These are phyloP conservation scores for Battus philenor DNA, from an alignment of 1,140 invertebrate genomes.

Conservation along the genomic window DNA sequence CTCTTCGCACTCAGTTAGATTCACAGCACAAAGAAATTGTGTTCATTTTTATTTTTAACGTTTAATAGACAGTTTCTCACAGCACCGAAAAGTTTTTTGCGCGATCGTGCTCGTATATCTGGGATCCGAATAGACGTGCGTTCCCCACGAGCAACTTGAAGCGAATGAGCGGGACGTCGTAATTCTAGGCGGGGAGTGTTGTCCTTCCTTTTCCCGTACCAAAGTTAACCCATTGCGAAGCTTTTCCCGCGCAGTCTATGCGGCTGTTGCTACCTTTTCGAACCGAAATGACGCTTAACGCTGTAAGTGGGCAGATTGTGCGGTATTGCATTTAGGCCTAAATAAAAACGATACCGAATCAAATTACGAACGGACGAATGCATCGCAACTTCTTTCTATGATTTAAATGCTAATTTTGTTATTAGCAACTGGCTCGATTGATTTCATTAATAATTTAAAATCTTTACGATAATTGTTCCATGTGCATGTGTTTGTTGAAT, in stretches of 20 bases:
- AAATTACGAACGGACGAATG: constrained; percentile 37
- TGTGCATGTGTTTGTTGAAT: too few relatives aligned
- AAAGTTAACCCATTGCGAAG: constrained; percentile 55
- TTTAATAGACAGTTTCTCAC: constrained; percentile 38
- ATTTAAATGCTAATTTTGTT: constrained; percentile 8
- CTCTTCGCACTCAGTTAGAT: constrained; percentile 47
- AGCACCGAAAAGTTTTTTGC: constrained; percentile 67
- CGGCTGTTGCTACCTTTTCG: constrained; percentile 32
- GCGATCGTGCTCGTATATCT: constrained; percentile 42
- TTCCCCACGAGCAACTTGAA: constrained; percentile 35
- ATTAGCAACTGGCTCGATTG: not conserved
- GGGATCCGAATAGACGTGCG: constrained; percentile 31
- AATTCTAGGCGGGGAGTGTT: constrained; percentile 49
- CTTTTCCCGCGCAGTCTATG: constrained; percentile 46
- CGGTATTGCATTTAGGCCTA: constrained; percentile 69
- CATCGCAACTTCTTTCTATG: constrained; percentile 20
- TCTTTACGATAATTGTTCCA: too few relatives aligned
- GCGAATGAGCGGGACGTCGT: constrained; percentile 52
- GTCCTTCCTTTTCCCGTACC: constrained; percentile 59
- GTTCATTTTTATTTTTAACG: constrained; percentile 45
- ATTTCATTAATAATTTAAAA: too few relatives aligned
- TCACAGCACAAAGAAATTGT: constrained; percentile 51
- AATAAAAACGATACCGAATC: constrained; percentile 58
- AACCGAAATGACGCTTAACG: constrained; percentile 42
- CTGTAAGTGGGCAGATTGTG: constrained; percentile 72